Conservation (phyloP, 2,888 invertebrate species). For the Branchipolynoe longqiensis region DNA sequence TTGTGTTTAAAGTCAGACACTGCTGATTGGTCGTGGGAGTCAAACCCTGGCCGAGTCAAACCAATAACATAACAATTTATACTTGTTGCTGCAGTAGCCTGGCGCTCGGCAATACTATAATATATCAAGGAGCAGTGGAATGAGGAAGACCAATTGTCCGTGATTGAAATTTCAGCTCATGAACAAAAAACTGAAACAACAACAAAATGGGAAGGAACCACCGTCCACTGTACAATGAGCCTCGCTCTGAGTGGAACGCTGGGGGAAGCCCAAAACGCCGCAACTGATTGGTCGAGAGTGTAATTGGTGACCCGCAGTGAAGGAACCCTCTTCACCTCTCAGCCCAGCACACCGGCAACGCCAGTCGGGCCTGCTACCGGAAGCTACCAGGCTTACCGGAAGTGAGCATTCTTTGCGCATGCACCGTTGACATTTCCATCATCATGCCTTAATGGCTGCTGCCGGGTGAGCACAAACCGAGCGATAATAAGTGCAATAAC, state of each 20-base stretch:
- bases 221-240: too few species aligned
- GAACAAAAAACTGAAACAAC: too few species aligned
- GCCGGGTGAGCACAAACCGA: background rate
- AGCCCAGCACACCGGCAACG: background rate
- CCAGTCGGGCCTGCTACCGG: background rate
- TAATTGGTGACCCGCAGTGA: background rate
- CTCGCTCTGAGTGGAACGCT: background rate
- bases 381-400: background rate
- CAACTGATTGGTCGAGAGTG: background rate
- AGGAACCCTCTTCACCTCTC: background rate
- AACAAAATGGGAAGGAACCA: too few species aligned
- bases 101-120: too few species aligned
- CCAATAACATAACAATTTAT: too few species aligned
- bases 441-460: background rate
- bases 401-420: background rate
- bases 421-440: constrained; percentile 30
- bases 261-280: background rate
- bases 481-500: constrained; percentile 23
- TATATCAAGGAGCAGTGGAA: too few species aligned
- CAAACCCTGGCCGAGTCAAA: too few species aligned
- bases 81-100: too few species aligned
- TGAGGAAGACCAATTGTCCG: too few species aligned
- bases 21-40: too few species aligned
- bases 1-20: too few species aligned
- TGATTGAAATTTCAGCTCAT: too few species aligned